Evolutionary conservation across 2,797 vertebrate species (phyloP).

Genomic region (Syngnathus rostellatus): DNA sequence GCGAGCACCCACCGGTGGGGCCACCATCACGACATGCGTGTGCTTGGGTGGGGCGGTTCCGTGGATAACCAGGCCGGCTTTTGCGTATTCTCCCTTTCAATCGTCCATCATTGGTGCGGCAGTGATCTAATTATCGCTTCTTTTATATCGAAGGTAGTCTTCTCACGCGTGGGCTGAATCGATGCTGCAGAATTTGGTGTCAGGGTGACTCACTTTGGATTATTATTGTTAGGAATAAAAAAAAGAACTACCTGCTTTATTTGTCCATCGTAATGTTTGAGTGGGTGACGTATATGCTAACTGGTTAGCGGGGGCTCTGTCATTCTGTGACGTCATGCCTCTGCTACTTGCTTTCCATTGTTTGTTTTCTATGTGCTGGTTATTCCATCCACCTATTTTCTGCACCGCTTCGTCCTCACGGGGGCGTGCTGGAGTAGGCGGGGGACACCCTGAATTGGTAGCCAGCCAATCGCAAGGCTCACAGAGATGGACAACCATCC

Average conservation of each 20-base stretch:
- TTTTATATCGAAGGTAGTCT: too few species aligned
- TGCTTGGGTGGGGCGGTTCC: conserved; percentile 51
- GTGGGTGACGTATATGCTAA: conserved; percentile 15
- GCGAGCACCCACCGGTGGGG: background rate
- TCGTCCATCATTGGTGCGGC: background rate
- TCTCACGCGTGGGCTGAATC: background rate
- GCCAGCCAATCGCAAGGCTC: too few species aligned
- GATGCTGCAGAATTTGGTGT: conserved; percentile 41
- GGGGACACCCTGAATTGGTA: too few species aligned
- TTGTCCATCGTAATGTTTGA: background rate
- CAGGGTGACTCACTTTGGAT: conserved; percentile 41
- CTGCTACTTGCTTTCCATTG: conserved; percentile 39
- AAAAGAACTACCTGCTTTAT: background rate
- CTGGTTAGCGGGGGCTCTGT: conserved; percentile 20
- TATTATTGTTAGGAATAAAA: background rate
- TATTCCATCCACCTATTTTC: too few species aligned
- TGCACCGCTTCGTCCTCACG: too few species aligned
- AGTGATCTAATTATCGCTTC: too few species aligned
- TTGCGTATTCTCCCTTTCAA: background rate
- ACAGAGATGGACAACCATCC: too few species aligned
- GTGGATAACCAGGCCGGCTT: conserved; percentile 10
- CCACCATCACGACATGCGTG: background rate
- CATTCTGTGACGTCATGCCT: conserved; percentile 40
- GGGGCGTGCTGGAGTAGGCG: too few species aligned
- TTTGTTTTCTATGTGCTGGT: too few species aligned